Conservation (phyloP, 2,888 invertebrate genomes). For the Aelia acuminata region DNA sequence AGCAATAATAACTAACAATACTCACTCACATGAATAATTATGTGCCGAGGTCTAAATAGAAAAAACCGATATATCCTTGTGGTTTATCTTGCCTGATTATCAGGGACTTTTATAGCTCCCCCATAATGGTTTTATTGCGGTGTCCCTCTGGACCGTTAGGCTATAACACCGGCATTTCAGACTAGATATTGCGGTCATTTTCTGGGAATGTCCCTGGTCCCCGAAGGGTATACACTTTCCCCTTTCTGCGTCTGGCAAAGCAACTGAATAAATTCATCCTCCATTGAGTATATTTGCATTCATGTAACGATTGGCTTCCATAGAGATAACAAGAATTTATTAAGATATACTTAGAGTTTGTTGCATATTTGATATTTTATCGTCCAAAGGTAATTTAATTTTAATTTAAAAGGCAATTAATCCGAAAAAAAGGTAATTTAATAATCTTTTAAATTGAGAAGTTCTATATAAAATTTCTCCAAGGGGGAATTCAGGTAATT, state of each 20-base stretch:
- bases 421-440: no score
- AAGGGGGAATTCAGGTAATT: no score
- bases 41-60: background rate
- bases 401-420: no score
- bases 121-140: constrained; percentile 10
- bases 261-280: background rate
- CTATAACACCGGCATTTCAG: background rate
- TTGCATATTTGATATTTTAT: no score
- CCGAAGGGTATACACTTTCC: background rate
- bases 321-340: background rate
- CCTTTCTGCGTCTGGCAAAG: background rate
- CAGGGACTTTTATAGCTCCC: background rate
- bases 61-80: background rate
- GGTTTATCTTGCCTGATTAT: background rate
- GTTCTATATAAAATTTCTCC: no score
- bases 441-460: no score
- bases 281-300: background rate
- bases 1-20: no score
- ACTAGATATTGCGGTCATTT: constrained; percentile 15
- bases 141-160: background rate
- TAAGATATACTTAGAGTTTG: no score
- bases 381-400: no score
- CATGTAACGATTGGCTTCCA: background rate
- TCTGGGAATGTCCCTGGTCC: background rate
- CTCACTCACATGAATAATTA: no score